A percentile compares a stretch with the other conserved stretches of the same genome.
phyloP scores from a whole-genome alignment of 2,888 invertebrate species.

The Lepidochitona cinerea region DNA sequence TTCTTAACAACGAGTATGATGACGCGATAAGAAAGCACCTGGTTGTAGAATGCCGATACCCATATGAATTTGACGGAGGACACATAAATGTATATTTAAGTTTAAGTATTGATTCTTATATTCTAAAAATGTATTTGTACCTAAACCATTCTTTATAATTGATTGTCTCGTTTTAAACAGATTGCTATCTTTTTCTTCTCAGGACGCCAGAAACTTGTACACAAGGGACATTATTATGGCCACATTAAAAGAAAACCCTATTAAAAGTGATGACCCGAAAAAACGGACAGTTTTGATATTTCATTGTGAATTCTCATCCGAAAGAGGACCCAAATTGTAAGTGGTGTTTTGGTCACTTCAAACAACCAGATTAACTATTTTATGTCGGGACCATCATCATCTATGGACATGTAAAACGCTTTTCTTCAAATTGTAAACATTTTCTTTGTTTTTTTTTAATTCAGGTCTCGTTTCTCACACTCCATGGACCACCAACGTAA shows the following conservation, averaged over 20 bases:
- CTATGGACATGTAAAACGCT: no score
- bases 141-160: neutral
- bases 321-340: slow-evolving; percentile 93
- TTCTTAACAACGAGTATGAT: slow-evolving; percentile 74
- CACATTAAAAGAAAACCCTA: slow-evolving; percentile 73
- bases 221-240: slow-evolving; percentile 82
- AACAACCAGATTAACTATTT: no score
- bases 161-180: neutral
- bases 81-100: slow-evolving; percentile 81
- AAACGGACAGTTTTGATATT: slow-evolving; percentile 85
- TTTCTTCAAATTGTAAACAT: no score
- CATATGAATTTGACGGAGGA: slow-evolving; percentile 94
- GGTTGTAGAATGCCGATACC: slow-evolving; percentile 94
- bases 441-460: slow-evolving; percentile 46
- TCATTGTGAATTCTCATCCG: slow-evolving; percentile 97
- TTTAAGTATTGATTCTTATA: neutral
- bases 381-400: no score
- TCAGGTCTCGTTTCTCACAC: slow-evolving; percentile 85
- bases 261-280: neutral
- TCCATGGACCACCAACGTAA: slow-evolving; percentile 86
- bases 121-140: no score
- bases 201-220: slow-evolving; percentile 86
- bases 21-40: slow-evolving; percentile 79
- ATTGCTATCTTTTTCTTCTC: no score
- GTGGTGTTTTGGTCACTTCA: slow-evolving; percentile 63